Evolutionary conservation across 2,113 vertebrate species (phyloP).

Genomic region (Carassius carassius): DNA sequence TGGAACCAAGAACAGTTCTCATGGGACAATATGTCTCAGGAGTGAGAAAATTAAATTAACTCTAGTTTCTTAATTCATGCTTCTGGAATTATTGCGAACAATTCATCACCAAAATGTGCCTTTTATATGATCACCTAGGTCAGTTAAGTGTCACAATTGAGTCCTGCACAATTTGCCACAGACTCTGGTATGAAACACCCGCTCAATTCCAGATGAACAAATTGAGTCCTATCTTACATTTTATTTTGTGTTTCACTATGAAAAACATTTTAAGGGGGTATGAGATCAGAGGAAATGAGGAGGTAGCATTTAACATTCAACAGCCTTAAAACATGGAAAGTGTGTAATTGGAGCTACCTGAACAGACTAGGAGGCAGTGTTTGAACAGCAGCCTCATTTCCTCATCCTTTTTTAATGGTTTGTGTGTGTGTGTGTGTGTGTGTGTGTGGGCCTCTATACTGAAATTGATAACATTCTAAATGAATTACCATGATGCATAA

Average conservation of each 20-base stretch:
- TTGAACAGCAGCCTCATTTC: conserved; percentile 70
- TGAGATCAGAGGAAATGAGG: neutral
- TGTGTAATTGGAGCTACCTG: conserved; percentile 73
- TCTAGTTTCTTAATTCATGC: neutral
- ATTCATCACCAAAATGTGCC: neutral
- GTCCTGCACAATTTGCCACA: neutral
- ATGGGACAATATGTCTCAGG: conserved; percentile 65
- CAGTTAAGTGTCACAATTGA: neutral
- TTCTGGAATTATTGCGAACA: neutral
- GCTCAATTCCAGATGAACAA: neutral
- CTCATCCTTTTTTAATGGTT: conserved; percentile 53
- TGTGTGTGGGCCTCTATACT: conserved; percentile 67
- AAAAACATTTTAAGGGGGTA: conserved; percentile 62
- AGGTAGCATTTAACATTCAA: conserved; percentile 64
- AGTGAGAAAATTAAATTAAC: conserved; percentile 65
- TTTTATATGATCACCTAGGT: neutral
- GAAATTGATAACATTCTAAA: conserved; percentile 83
- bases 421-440: conserved; percentile 49
- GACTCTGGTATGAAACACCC: neutral
- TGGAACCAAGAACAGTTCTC: conserved; percentile 55
- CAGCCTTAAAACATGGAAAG: conserved; percentile 70
- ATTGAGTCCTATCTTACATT: neutral
- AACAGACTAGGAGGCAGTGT: conserved; percentile 60
- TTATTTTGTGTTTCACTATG: conserved; percentile 32
- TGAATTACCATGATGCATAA: conserved; percentile 82